phyloP scores from a whole-genome alignment of 2,888 invertebrate genomes.

The Malthinus flaveolus region DNA sequence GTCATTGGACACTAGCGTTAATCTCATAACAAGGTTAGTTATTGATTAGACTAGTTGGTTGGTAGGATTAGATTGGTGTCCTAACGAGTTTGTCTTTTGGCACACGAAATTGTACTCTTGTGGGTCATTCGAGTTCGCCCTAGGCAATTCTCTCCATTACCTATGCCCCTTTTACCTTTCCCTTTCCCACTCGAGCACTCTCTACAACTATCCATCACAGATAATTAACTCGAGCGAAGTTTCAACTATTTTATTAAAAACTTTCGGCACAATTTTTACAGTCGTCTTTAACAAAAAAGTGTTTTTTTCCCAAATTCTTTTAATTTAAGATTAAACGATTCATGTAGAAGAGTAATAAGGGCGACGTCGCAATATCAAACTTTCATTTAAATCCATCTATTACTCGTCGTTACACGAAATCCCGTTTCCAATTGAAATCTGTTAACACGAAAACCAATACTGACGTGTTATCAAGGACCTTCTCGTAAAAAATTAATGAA shows the following conservation, averaged over 20 bases:
- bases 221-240: constrained; percentile 23
- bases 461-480: constrained; percentile 12
- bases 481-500: constrained; percentile 17
- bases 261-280: too few relatives aligned
- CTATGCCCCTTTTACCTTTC: constrained; percentile 11
- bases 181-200: constrained; percentile 12
- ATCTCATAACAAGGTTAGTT: constrained; percentile 11
- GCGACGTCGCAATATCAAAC: constrained; percentile 20
- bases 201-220: constrained; percentile 12
- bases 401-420: constrained; percentile 11
- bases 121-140: constrained; percentile 7
- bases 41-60: constrained; percentile 11
- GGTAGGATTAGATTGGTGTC: neutral
- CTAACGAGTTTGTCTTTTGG: constrained; percentile 4
- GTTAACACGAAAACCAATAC: constrained; percentile 11
- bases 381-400: constrained; percentile 15
- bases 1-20: constrained; percentile 10
- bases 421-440: constrained; percentile 7
- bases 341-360: constrained; percentile 36
- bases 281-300: too few relatives aligned
- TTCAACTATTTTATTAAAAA: neutral
- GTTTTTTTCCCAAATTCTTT: constrained; percentile 19
- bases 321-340: constrained; percentile 37
- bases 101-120: constrained; percentile 11
- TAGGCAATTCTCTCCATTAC: constrained; percentile 21